Conservation (phyloP, 2,797 vertebrate species). For the Enteromius mattozi region DNA sequence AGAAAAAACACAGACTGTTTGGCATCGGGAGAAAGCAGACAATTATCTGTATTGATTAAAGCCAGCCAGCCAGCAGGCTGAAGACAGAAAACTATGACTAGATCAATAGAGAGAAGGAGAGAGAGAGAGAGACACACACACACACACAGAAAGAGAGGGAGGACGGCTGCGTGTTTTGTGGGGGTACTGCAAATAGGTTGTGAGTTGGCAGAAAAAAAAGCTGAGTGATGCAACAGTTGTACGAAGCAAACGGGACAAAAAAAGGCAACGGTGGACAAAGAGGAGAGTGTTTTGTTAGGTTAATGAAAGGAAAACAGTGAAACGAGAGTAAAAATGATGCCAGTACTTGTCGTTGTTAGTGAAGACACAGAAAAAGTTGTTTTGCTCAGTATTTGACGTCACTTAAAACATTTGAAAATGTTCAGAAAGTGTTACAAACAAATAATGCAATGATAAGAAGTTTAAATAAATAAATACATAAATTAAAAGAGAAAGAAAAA, state of each 20-base stretch:
- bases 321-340: neutral
- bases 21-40: conserved; percentile 84
- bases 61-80: conserved; percentile 81
- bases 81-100: conserved; percentile 84
- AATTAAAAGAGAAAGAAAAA: too few relatives aligned
- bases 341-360: neutral
- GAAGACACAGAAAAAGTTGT: neutral
- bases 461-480: too few relatives aligned
- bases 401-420: too few relatives aligned
- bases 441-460: too few relatives aligned
- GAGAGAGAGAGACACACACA: conserved; percentile 53
- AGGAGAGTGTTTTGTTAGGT: neutral
- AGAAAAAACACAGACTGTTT: conserved; percentile 82
- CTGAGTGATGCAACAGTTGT: conserved; percentile 53
- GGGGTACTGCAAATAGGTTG: conserved; percentile 54
- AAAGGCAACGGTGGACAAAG: neutral
- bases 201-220: conserved; percentile 52
- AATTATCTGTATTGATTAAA: conserved; percentile 90
- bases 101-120: conserved; percentile 79
- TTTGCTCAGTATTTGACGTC: neutral
- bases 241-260: conserved; percentile 9
- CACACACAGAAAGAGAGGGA: conserved; percentile 54
- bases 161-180: conserved; percentile 50
- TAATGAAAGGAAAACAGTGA: neutral
- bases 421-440: too few relatives aligned